Conservation (phyloP, 2,888 invertebrate genomes). For the Calephelis perditalis region DNA sequence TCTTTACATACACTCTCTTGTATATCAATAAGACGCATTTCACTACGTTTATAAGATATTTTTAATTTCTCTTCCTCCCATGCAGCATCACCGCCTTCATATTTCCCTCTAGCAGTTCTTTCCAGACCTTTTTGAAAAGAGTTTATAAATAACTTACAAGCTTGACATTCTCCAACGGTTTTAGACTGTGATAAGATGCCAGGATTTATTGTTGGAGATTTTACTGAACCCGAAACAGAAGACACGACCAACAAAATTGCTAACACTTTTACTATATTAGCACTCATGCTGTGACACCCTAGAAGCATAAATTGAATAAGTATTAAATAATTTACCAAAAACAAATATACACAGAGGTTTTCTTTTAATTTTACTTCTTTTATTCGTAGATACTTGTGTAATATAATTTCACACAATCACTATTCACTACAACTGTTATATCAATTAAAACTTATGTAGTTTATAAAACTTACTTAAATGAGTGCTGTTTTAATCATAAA, state of each 20-base stretch:
- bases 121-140: slow-evolving; percentile 90
- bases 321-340: not conserved
- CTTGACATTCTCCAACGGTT: slow-evolving; percentile 85
- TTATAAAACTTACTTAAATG: slow-evolving; percentile 11
- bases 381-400: not conserved
- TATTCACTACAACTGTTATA: not conserved
- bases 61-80: slow-evolving; percentile 95
- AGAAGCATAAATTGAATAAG: slow-evolving; percentile 32
- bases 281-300: slow-evolving; percentile 41
- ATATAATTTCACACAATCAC: too few relatives aligned
- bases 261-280: slow-evolving; percentile 24
- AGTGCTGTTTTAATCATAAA: slow-evolving; percentile 17
- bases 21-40: slow-evolving; percentile 93
- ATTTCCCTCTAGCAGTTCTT: slow-evolving; percentile 90
- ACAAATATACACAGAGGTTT: not conserved
- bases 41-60: slow-evolving; percentile 89
- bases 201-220: slow-evolving; percentile 47
- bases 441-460: not conserved
- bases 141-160: slow-evolving; percentile 84
- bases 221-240: slow-evolving; percentile 38
- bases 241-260: slow-evolving; percentile 32
- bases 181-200: slow-evolving; percentile 52
- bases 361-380: not conserved
- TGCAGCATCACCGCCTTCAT: slow-evolving; percentile 94
- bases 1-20: slow-evolving; percentile 92